Conservation (phyloP, 2,888 invertebrate genomes). For the Xestia xanthographa region DNA sequence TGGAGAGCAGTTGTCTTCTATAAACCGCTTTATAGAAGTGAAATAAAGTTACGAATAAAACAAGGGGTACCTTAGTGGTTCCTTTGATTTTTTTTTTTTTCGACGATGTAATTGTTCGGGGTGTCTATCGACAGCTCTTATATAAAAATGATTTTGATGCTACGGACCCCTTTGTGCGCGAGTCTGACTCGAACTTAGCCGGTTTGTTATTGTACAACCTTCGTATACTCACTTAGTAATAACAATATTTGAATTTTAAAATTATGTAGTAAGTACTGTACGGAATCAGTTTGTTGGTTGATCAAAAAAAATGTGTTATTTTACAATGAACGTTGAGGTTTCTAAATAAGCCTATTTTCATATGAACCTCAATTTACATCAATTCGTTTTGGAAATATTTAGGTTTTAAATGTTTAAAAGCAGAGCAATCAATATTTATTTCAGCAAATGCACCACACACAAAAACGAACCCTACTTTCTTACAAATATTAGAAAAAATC, state of each 20-base stretch:
- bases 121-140: not conserved
- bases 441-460: not conserved
- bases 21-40: not conserved
- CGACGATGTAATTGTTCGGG: not conserved
- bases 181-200: not conserved
- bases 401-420: not conserved
- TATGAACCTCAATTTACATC: not conserved
- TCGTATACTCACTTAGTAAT: not conserved
- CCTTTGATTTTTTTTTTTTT: not conserved
- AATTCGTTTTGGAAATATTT: not conserved
- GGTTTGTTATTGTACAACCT: not conserved
- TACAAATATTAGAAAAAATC: not conserved
- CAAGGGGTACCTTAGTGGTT: too few species aligned
- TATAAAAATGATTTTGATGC: too few species aligned
- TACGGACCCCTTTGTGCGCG: not conserved
- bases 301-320: not conserved
- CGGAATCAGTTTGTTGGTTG: not conserved
- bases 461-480: not conserved
- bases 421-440: not conserved
- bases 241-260: not conserved
- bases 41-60: not conserved
- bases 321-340: not conserved
- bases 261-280: not conserved
- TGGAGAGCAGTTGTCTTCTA: not conserved
- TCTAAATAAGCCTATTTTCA: not conserved